Conservation (phyloP, 1,140 invertebrate genomes). For the Chymomyza costata region DNA sequence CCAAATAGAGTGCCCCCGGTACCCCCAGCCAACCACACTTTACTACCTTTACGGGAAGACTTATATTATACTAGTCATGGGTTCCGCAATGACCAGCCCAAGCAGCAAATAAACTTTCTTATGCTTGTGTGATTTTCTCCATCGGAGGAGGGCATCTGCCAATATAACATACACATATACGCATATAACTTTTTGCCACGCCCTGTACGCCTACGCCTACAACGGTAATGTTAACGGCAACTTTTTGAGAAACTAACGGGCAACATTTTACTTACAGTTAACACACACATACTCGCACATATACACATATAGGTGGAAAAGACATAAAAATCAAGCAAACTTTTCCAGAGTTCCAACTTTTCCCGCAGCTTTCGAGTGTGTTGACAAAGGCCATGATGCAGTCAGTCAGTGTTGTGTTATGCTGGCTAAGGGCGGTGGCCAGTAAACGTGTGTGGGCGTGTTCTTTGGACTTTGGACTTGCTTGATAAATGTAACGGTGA, state of each 20-base stretch:
- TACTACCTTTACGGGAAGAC: no score
- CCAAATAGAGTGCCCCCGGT: background rate
- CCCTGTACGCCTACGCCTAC: no score
- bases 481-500: slow-evolving; percentile 49
- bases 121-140: slow-evolving; percentile 4
- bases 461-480: no score
- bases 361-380: slow-evolving; percentile 43
- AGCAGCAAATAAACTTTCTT: slow-evolving; percentile 47
- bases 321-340: slow-evolving; percentile 21
- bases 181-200: no score
- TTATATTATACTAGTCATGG: slow-evolving; percentile 4
- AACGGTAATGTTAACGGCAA: no score
- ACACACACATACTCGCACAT: no score
- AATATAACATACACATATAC: no score
- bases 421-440: no score
- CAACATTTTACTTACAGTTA: slow-evolving; percentile 63
- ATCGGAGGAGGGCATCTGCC: background rate
- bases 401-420: no score
- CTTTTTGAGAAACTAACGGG: slow-evolving; percentile 49
- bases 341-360: slow-evolving; percentile 25
- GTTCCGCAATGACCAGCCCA: slow-evolving; percentile 2
- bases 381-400: slow-evolving; percentile 69
- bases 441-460: no score
- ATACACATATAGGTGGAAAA: slow-evolving; percentile 46
- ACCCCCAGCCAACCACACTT: no score